Conservation (phyloP, 2,888 invertebrate genomes). For the Idaea dimidiata region DNA sequence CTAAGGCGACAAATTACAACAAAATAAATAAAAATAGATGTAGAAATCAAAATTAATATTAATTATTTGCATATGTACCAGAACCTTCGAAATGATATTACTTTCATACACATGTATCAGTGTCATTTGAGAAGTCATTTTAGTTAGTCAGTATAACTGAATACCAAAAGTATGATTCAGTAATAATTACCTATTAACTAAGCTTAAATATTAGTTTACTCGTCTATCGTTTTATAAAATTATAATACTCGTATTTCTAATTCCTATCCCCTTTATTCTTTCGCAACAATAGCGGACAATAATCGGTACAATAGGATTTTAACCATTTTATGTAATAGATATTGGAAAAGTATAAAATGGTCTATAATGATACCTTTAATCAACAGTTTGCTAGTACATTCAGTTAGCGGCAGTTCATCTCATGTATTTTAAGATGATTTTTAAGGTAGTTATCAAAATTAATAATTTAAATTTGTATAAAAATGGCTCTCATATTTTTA, state of each 20-base stretch:
- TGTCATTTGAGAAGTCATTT: too few species aligned
- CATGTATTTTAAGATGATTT: slow-evolving; percentile 54
- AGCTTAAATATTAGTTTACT: background rate
- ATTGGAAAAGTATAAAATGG: slow-evolving; percentile 75
- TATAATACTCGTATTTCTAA: slow-evolving; percentile 8
- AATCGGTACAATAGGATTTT: slow-evolving; percentile 50
- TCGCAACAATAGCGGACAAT: slow-evolving; percentile 38
- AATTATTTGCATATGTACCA: too few species aligned
- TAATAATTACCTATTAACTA: too few species aligned
- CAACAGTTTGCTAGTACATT: slow-evolving; percentile 69
- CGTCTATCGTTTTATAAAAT: background rate
- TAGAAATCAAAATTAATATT: too few species aligned
- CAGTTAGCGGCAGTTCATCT: slow-evolving; percentile 62
- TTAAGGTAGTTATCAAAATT: slow-evolving; percentile 46
- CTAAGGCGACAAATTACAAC: too few species aligned
- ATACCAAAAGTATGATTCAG: too few species aligned
- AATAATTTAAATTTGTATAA: slow-evolving; percentile 3
- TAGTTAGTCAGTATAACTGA: too few species aligned
- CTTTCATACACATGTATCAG: too few species aligned
- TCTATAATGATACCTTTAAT: slow-evolving; percentile 50
- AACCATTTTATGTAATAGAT: slow-evolving; percentile 67
- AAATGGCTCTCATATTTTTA: background rate
- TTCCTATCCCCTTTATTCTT: slow-evolving; percentile 47
- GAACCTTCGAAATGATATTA: too few species aligned
- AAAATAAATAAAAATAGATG: too few species aligned